Evolutionary conservation across 2,888 invertebrate genomes (phyloP), one percentile per base, ranked within the genome.

Genomic region (Loripinus fragilis): DNA sequence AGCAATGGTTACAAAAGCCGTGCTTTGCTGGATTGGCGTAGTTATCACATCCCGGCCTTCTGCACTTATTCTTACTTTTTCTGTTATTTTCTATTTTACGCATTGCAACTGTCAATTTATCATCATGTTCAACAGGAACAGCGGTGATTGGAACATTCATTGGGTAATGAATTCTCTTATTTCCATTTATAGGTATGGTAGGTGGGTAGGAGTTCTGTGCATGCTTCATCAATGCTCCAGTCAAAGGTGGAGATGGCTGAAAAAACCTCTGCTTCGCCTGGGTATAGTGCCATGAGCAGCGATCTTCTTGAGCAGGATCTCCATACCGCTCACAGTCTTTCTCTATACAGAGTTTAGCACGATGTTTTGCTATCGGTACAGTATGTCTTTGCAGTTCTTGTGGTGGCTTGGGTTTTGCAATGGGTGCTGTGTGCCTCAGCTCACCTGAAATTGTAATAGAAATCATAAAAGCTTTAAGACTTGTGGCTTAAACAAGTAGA

Each of bases 1-100:
- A 89, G 72, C 90, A 90, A 33, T 85, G 80, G 74, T 90, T 90
- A 80, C 90, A 90, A 66, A 83, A 88, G 0, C 90, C 90, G 60
- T 81, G 73, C 1, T 86, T 87, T 30, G 68, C 64, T 0, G 80
- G 73, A 80, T 89, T 90, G 12, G 88, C 90, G 74, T 77, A 89
- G 75, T 88, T 89, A 33, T 35, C 30, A 72, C 90, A 90, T 0
- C 78, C 76, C n/a, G 68, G 42, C 1, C 17, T 28, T 71, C 82
- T 85, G 75, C 90, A 88, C 20, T 55, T 65, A 12, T 41, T 73
- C 0, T 15, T 65, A 48, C 73, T 81, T 66, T 79, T 85, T 50
- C 76, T 76, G 12, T 74, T 83, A 15, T 69, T 72, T 65, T 78
- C 84, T 35, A 85, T 82, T 67, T 78, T 83, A 50, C 64, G 66